A percentile compares a stretch with the other conserved stretches of the same genome.
Conservation (phyloP, 2,113 vertebrate genomes). For the Caracal caracal region DNA sequence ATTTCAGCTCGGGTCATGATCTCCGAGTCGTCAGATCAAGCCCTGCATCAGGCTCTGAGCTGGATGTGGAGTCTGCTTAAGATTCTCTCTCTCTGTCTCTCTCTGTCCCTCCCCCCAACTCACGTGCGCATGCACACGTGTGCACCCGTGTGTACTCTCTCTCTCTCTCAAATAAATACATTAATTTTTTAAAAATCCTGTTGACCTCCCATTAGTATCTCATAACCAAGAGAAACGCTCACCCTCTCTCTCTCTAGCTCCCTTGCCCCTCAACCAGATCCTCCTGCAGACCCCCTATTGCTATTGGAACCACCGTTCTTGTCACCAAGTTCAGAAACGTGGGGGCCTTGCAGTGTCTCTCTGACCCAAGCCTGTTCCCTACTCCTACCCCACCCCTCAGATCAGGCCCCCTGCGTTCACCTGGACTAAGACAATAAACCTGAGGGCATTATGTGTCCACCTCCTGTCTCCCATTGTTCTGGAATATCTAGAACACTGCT, state of each 20-base stretch:
- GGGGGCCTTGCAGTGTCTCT: background rate
- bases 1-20: no score
- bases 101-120: no score
- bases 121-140: no score
- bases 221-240: background rate
- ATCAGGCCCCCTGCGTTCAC: background rate
- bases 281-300: background rate
- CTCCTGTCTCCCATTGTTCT: background rate
- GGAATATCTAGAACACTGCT: background rate
- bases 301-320: background rate
- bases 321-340: background rate
- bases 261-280: background rate
- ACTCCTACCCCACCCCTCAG: background rate
- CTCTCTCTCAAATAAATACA: no score
- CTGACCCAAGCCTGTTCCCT: background rate
- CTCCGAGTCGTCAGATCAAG: no score
- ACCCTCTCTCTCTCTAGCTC: background rate
- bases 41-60: no score
- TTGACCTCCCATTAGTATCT: background rate
- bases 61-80: no score
- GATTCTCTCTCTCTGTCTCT: no score
- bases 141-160: no score
- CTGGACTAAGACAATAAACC: background rate
- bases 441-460: background rate
- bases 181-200: background rate